A percentile compares a stretch with the other conserved stretches of the same genome.
phyloP scores from a whole-genome alignment of 2,113 vertebrate genomes.

The Empidonax alnorum region DNA sequence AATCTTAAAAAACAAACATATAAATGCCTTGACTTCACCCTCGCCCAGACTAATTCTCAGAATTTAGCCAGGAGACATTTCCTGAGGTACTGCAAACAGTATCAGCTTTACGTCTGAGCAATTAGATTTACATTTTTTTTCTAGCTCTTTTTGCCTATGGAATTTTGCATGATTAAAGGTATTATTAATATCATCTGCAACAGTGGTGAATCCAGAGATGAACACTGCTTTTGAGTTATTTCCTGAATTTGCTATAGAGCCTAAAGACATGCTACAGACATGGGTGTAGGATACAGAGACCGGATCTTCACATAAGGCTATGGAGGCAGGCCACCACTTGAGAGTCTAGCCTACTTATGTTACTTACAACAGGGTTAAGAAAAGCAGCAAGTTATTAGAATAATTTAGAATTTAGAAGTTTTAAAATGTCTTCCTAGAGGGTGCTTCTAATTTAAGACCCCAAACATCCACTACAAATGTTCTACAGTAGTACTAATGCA shows the following conservation, averaged over 20 bases:
- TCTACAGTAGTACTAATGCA: not conserved
- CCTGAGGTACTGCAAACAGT: not conserved
- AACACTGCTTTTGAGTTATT: not conserved
- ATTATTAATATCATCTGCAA: not conserved
- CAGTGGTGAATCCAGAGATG: not conserved
- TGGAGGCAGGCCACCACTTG: rapidly evolving
- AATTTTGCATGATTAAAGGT: not conserved
- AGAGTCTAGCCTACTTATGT: not conserved
- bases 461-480: not conserved
- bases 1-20: not conserved
- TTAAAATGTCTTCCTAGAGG: not conserved
- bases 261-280: not conserved
- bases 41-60: not conserved
- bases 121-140: not conserved
- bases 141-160: not conserved
- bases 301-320: not conserved
- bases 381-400: not conserved
- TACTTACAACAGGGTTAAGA: not conserved
- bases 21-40: not conserved
- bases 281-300: not conserved
- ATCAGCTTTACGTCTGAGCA: not conserved
- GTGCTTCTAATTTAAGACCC: not conserved
- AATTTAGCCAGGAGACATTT: not conserved
- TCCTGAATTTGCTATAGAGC: not conserved
- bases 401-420: not conserved